Percentiles rank a stretch among this genome's conserved stretches.
These are phyloP conservation scores for Heliconius erato DNA, from an alignment of 2,888 invertebrate species.

Conservation along the genomic window DNA sequence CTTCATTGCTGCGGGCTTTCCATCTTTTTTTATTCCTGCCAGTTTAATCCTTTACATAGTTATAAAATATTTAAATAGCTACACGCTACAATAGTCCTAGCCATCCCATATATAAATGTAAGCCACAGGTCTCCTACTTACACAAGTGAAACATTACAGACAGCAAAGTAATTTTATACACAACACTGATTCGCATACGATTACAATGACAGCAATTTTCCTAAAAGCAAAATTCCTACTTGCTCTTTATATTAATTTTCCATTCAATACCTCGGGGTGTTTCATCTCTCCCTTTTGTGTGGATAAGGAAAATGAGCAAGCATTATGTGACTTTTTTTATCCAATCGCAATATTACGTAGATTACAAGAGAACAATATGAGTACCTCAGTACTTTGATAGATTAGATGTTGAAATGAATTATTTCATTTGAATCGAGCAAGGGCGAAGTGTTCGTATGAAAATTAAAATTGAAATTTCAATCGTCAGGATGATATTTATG, in stretches of 20 bases:
- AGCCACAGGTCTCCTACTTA: background rate
- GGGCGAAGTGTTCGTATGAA: too few species aligned
- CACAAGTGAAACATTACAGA: conserved; percentile 1
- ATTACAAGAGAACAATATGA: background rate
- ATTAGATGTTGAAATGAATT: too few species aligned
- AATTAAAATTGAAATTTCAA: too few species aligned
- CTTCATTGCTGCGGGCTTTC: too few species aligned
- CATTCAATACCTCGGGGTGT: conserved; percentile 56
- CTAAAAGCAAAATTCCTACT: conserved; percentile 59
- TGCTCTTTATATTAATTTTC: conserved; percentile 62
- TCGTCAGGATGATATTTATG: too few species aligned
- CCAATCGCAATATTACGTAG: conserved; percentile 35
- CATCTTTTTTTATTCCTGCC: too few species aligned
- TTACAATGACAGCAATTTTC: conserved; percentile 69
- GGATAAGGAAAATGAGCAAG: conserved; percentile 43
- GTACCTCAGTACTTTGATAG: too few species aligned
- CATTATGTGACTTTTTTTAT: conserved; percentile 40
- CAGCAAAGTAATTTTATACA: background rate
- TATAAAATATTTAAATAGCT: background rate
- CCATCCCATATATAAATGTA: background rate
- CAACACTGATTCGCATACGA: conserved; percentile 51
- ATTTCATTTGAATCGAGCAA: too few species aligned
- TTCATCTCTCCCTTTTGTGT: conserved; percentile 42
- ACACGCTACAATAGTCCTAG: background rate
- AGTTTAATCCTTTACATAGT: background rate